Evolutionary conservation across 2,797 vertebrate species (phyloP), one percentile per base, ranked within the genome.

Genomic region (Brachymystax lenok): DNA sequence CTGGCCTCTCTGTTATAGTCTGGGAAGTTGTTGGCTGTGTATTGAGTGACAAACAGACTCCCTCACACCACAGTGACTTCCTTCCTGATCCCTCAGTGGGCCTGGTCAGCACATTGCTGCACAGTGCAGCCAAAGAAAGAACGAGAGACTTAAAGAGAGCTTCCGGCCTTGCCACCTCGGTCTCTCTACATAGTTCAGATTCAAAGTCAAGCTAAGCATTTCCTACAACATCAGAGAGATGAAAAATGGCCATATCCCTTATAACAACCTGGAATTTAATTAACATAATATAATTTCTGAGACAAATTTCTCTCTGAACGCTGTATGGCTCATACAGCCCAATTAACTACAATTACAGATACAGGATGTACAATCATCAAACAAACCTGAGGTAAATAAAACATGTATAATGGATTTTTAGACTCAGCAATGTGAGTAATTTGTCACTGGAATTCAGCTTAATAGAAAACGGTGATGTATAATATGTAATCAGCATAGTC

Each of bases 11-110:
- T 83, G 80, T 77, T 88, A 79, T 78, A 67, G 73, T 89, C 82
- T 70, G 79, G 89, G 85, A 92, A 88, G 90, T 91, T 82, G 82
- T 87, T 93, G 87, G 83, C 85, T 59, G 74, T 71, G 83, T 77
- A 69, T 78, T 84, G 81, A 85, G 85, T 83, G 82, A 81, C 87
- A 77, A 83, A 74, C 81, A 46, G 40, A 46, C 40, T 46, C 2
- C 40, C 69, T 54, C 59, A 76, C 82, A 76, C 81, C 78, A 74
- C 54, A 59, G 56, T 19, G 56, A 7, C 56, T 91, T 92, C 88
- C 88, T 90, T 86, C 79, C 67, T 85, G 78, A 79, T 87, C 84
- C 74, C 74, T 82, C 82, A 80, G 40, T 77, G 35, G 76, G 79
- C 33, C 69, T 56, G 54, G 63, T 78, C 56, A 61, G 56, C 19